Evolutionary conservation across 1,140 invertebrate genomes (phyloP), one percentile per base, ranked within the genome.

Genomic region (Ladona fulva): DNA sequence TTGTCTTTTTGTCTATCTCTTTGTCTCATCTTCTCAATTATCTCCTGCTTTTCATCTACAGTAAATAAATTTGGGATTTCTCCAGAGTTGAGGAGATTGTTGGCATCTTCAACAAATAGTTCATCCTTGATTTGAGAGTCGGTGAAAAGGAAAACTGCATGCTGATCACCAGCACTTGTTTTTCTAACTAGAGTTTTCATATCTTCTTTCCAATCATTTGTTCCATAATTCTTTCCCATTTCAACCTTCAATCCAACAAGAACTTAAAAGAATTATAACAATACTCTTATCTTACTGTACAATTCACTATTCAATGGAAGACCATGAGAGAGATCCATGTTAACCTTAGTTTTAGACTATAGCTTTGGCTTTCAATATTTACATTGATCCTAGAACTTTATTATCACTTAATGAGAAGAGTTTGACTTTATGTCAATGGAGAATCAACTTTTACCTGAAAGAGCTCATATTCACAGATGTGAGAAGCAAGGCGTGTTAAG

Each of bases 71-170:
- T 98, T 0, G 96, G 96, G 0, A 98, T 88, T 88, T 98, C 96
- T 25, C 96, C 97, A 11, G 94, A 93, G 85, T 97, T 97, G 19
- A 98, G 86, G 83, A 99, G 89, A 85, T 97, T 98, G 82, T 93
- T 97, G 0, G 98, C 91, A 82, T 98, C 96, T 86, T 98, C 96
- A 66, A 98, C 85, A 83, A 97, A 98, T 0, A 90, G 91, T 87
- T 97, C 95, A 83, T 97, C 92, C 87, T 97, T 97, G 42, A 93
- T 92, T 89, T 97, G 95, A 16, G 91, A 92, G 83, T 97, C 95
- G 74, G 92, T 92, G 83, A 97, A 97, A 12, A 98, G 86, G 83
- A 98, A 98, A 0, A 97, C 95, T 59, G 92, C 93, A 84, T 97
- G 94, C 81, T 93, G 89, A 80, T 98, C 96, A 16, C 84, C 85